Evolutionary conservation across 2,888 invertebrate genomes (phyloP).

Genomic region (Hemithea aestivaria): DNA sequence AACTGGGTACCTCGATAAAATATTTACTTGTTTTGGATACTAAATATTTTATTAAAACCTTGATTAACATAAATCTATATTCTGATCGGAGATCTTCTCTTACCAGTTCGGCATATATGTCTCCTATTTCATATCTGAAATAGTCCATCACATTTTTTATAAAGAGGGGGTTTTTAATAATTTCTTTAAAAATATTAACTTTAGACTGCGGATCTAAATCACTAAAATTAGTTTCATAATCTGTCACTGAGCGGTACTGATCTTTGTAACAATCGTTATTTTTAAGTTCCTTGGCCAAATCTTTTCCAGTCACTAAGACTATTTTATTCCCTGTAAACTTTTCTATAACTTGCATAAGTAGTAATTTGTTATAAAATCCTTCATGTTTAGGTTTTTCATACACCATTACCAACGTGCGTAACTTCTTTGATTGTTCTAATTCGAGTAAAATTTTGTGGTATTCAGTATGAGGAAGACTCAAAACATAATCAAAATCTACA

Average conservation of each 20-base stretch:
- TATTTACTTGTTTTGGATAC: too few relatives aligned
- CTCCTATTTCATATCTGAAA: too few relatives aligned
- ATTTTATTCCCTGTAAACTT: slow-evolving; percentile 26
- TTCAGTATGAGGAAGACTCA: slow-evolving; percentile 33
- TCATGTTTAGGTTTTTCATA: slow-evolving; percentile 31
- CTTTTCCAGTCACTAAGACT: slow-evolving; percentile 30
- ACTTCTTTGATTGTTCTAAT: slow-evolving; percentile 25
- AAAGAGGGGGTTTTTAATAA: too few relatives aligned
- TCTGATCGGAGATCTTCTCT: too few relatives aligned
- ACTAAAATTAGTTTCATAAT: too few relatives aligned
- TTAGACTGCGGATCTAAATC: too few relatives aligned
- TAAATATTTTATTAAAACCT: too few relatives aligned
- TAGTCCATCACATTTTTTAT: too few relatives aligned
- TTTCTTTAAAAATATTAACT: too few relatives aligned
- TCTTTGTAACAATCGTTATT: slow-evolving; percentile 7
- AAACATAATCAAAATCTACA: slow-evolving; percentile 38
- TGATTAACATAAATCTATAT: too few relatives aligned
- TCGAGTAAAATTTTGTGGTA: slow-evolving; percentile 35
- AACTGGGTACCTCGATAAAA: too few relatives aligned
- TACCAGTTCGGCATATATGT: too few relatives aligned
- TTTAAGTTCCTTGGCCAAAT: slow-evolving; percentile 21
- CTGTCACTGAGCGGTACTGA: slow-evolving; percentile 20
- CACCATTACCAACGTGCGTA: slow-evolving; percentile 30
- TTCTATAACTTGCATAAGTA: slow-evolving; percentile 30
- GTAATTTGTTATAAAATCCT: slow-evolving; percentile 26